These are phyloP conservation scores for Ischnus inquisitorius DNA, from an alignment of 2,888 invertebrate genomes.

Conservation along the genomic window DNA sequence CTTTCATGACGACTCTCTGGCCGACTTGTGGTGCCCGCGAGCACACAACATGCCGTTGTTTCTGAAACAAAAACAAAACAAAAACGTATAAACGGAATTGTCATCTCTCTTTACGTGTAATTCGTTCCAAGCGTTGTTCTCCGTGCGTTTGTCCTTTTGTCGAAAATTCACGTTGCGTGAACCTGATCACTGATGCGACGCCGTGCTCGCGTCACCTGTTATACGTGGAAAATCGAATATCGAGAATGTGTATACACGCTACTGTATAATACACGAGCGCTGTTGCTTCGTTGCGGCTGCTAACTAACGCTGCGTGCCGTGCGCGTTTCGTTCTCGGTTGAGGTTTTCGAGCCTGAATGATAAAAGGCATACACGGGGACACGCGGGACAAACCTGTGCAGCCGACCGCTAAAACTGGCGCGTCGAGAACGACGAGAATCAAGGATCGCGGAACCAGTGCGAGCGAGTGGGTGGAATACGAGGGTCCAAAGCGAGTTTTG, in stretches of 20 bases:
- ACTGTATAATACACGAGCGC: constrained; percentile 22
- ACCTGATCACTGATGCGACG: constrained; percentile 45
- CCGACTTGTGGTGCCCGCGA: not conserved
- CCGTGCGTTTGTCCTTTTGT: not conserved
- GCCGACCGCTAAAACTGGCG: not conserved
- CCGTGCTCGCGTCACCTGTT: constrained; percentile 20
- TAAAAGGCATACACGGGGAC: constrained; percentile 3
- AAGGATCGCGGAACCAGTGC: constrained; percentile 16
- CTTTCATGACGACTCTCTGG: not conserved
- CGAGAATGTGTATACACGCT: constrained; percentile 7
- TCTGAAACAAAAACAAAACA: not conserved
- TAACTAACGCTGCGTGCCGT: constrained; percentile 1
- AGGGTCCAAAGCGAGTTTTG: constrained; percentile 25
- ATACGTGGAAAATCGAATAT: constrained; percentile 58
- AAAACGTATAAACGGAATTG: not conserved
- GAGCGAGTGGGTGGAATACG: constrained; percentile 37
- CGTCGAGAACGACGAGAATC: constrained; percentile 40
- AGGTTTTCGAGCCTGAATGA: not conserved
- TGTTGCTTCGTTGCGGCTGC: not conserved
- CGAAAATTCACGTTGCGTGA: constrained; percentile 36
- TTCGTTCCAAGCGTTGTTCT: not conserved
- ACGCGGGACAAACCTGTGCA: constrained; percentile 11
- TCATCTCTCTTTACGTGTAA: not conserved
- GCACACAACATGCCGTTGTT: not conserved
- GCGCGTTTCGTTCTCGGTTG: not conserved